Conservation (phyloP, 1,140 invertebrate genomes). For the Sesamia nonagrioides region DNA sequence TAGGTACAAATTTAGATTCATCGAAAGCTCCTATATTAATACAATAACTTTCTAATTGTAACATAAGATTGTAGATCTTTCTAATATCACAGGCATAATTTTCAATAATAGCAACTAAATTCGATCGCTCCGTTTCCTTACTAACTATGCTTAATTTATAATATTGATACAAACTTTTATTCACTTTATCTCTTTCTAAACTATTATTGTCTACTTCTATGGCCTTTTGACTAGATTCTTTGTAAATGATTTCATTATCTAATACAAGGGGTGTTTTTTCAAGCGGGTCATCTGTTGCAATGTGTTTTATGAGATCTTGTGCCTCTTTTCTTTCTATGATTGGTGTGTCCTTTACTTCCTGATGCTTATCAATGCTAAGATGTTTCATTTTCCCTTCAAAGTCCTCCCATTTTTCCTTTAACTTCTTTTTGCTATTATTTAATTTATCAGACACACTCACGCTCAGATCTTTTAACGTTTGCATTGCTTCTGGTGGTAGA, state of each 20-base stretch:
- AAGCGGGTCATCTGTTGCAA: constrained; percentile 61
- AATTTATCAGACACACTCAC: constrained; percentile 85
- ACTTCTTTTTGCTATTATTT: constrained; percentile 83
- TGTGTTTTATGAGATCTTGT: constrained; percentile 55
- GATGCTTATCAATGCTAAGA: constrained; percentile 69
- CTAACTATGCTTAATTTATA: constrained; percentile 80
- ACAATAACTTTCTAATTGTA: constrained; percentile 81
- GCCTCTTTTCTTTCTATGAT: constrained; percentile 55
- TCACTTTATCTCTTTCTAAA: constrained; percentile 73
- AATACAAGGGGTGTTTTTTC: constrained; percentile 61
- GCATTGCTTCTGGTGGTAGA: constrained; percentile 79
- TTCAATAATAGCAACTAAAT: constrained; percentile 81
- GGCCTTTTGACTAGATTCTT: constrained; percentile 82
- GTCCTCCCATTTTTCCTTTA: constrained; percentile 86
- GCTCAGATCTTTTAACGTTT: constrained; percentile 86
- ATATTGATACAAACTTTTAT: constrained; percentile 81
- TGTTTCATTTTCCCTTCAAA: constrained; percentile 84
- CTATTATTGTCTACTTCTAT: constrained; percentile 77
- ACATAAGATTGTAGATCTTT: constrained; percentile 77
- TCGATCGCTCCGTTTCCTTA: constrained; percentile 76
- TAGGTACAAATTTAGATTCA: constrained; percentile 78
- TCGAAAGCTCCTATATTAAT: constrained; percentile 71
- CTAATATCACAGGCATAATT: constrained; percentile 83
- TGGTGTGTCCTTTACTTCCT: constrained; percentile 54
- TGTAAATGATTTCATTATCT: constrained; percentile 78